Percentiles rank a stretch among this genome's conserved stretches.
These are phyloP conservation scores for Tachina grossa DNA, from an alignment of 2,888 invertebrate genomes.

Conservation along the genomic window DNA sequence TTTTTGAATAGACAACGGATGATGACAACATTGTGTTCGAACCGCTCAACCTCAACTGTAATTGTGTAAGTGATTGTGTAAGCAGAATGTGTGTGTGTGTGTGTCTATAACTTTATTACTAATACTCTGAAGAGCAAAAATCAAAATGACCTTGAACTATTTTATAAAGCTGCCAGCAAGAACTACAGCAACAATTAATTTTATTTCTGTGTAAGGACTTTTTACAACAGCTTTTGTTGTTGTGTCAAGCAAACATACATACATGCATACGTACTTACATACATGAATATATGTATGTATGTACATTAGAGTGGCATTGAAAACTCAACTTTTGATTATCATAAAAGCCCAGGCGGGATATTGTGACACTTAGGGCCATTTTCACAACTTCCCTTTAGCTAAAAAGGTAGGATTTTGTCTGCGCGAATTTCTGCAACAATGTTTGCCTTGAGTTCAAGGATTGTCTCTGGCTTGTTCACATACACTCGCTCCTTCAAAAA, in stretches of 20 bases:
- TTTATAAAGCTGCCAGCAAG: conserved; percentile 68
- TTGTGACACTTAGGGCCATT: too few species aligned
- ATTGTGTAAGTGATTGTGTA: conserved; percentile 55
- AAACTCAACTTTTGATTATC: too few species aligned
- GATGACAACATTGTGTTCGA: conserved; percentile 73
- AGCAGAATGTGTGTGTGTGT: conserved; percentile 34
- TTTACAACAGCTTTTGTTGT: conserved; percentile 31
- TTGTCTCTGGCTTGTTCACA: too few species aligned
- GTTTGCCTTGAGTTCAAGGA: too few species aligned
- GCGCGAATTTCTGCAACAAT: too few species aligned
- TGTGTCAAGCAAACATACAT: conserved; percentile 6
- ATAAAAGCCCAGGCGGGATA: too few species aligned
- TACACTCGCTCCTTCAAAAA: too few species aligned
- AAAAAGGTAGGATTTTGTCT: too few species aligned
- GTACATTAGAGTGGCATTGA: neutral
- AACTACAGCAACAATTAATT: conserved; percentile 52
- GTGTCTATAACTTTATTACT: conserved; percentile 76
- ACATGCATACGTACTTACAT: neutral
- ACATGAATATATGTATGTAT: neutral
- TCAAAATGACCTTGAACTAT: conserved; percentile 80
- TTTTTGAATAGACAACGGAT: conserved; percentile 46
- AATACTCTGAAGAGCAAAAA: conserved; percentile 68
- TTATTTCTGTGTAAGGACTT: conserved; percentile 55
- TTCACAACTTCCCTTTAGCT: too few species aligned
- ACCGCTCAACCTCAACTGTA: conserved; percentile 65